Evolutionary conservation across 2,888 invertebrate genomes (phyloP).

Genomic region (Lasius fuliginosus): DNA sequence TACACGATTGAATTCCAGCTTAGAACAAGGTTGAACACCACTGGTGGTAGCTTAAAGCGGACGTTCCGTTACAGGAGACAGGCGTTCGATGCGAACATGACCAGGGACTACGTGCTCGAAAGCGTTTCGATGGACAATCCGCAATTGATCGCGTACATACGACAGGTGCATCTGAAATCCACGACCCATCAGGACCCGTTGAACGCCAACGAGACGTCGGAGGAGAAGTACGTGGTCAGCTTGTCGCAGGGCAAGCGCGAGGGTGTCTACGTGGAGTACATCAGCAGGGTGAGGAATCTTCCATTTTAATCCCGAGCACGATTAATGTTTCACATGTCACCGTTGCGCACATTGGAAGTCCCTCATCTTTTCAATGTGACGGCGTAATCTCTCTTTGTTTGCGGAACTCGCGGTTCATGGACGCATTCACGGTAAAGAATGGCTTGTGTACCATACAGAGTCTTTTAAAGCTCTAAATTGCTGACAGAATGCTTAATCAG

Average conservation of each 20-base stretch:
- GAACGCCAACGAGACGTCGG: constrained; percentile 86
- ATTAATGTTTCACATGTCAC: constrained; percentile 30
- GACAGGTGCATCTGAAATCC: constrained; percentile 90
- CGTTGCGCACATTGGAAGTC: not conserved
- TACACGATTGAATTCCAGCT: constrained; percentile 21
- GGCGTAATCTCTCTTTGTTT: constrained; percentile 24
- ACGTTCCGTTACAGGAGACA: constrained; percentile 85
- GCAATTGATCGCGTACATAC: constrained; percentile 91
- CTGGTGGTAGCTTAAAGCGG: constrained; percentile 60
- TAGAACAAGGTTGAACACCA: constrained; percentile 28
- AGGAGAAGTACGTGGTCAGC: constrained; percentile 86
- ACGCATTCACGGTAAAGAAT: not conserved
- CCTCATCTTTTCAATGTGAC: not conserved
- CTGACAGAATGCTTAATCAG: not conserved
- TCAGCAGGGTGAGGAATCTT: constrained; percentile 79
- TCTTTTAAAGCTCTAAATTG: constrained; percentile 1
- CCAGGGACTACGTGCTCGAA: constrained; percentile 92
- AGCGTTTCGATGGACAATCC: constrained; percentile 92
- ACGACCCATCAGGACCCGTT: constrained; percentile 80
- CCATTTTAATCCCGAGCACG: not conserved
- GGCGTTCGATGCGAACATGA: constrained; percentile 93
- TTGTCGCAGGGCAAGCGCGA: constrained; percentile 86
- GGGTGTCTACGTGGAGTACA: constrained; percentile 84
- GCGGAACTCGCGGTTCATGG: not conserved
- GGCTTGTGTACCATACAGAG: not conserved